Evolutionary conservation across 92 coral and sea anemone genomes (phyloP), one percentile per base, ranked within the genome.

Genomic region (Meandrina meandrites): DNA sequence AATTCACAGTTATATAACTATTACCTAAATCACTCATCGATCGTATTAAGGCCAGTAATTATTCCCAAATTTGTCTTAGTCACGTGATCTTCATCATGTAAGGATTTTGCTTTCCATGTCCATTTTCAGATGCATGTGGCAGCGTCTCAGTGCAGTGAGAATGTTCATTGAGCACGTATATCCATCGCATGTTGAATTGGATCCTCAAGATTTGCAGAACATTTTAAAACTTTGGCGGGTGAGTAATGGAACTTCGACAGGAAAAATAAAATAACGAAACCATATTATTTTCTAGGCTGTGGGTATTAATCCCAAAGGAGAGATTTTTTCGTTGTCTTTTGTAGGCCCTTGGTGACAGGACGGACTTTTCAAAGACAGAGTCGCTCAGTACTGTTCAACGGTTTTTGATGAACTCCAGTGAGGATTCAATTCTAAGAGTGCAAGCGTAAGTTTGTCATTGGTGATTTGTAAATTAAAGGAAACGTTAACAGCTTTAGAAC

Each of bases 331-430:
- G 42, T 40, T 28, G 1, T 36, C 19, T 14, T 22, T 83, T 37
- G 34, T 13, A 84, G 88, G 88, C 81, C 30, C 87, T 95, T 22
- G 96, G 96, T 58, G 98, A 93, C 56, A 66, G 86, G 30, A 90
- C 93, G 60, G 94, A 93, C 86, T 93, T 95, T 86, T 85, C 94
- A 15, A 85, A 84, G 42, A 79, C 86, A 24, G 79, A 79, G 15
- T 91, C 94, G 1, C 91, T 95, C 80, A 80, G 47, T 48, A 89
- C 86, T 35, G 73, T 95, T 74, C 93, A 89, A 78, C 75, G 91
- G 10, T 95, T 95, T 87, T 84, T 95, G 24, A 51, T 87, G 54
- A 81, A 82, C 50, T 93, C 96, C 79, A 91, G 94, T 30, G 91
- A 91, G 21, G 80, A 75, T 31, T 50, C 84, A 21, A 19, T 22